These are phyloP conservation scores for Synanthedon vespiformis DNA, from an alignment of 2,888 invertebrate genomes.

Conservation along the genomic window DNA sequence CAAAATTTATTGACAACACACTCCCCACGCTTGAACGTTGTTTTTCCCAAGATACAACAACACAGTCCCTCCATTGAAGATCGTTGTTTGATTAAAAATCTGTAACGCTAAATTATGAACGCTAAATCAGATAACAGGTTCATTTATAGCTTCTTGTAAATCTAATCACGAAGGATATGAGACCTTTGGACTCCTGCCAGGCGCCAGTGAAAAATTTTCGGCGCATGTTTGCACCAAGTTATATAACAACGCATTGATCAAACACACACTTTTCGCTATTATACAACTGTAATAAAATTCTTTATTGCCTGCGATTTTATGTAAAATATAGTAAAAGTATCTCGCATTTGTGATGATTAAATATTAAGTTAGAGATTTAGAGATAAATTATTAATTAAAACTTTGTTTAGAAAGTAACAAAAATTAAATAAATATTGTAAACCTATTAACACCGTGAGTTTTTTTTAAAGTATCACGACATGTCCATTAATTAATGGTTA, in stretches of 20 bases:
- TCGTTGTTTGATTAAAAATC: too few species aligned
- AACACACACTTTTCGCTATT: not conserved
- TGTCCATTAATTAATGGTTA: too few species aligned
- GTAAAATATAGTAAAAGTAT: too few species aligned
- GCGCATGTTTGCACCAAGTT: slow-evolving; percentile 15
- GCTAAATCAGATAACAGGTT: not conserved
- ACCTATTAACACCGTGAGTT: too few species aligned
- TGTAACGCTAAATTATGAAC: too few species aligned
- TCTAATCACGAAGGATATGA: not conserved
- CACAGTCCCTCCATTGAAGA: too few species aligned
- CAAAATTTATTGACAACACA: slow-evolving; percentile 15
- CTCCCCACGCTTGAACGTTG: slow-evolving; percentile 1
- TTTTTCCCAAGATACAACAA: not conserved
- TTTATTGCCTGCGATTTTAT: not conserved
- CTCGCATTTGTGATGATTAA: too few species aligned
- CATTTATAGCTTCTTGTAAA: not conserved
- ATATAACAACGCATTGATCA: slow-evolving; percentile 8
- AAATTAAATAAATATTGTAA: too few species aligned
- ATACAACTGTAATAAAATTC: not conserved
- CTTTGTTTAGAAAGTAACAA: too few species aligned
- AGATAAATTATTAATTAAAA: too few species aligned
- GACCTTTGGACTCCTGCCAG: slow-evolving; percentile 21
- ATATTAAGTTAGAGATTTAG: too few species aligned
- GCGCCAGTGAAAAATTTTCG: slow-evolving; percentile 16
- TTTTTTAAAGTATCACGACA: too few species aligned